Evolutionary conservation across 2,113 vertebrate genomes (phyloP).

Genomic region (Dromaius novaehollandiae): DNA sequence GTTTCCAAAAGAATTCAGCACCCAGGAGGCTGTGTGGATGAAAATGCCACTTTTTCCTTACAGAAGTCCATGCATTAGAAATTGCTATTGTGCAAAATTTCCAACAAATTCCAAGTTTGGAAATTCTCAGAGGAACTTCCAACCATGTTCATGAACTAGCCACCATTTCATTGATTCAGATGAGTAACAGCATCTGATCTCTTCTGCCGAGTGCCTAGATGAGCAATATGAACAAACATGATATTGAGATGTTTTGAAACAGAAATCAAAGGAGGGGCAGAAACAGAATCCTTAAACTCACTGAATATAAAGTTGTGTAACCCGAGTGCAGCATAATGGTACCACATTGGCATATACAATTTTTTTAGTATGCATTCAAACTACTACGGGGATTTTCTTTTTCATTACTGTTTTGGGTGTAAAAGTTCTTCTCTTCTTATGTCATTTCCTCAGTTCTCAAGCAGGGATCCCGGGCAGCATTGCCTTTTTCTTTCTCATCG

Average conservation of each 20-base stretch:
- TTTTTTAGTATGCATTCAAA: background rate
- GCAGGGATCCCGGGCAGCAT: background rate
- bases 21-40: rapidly evolving
- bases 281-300: background rate
- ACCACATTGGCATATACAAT: rapidly evolving
- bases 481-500: background rate
- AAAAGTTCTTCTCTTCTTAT: background rate
- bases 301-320: background rate
- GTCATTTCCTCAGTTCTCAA: background rate
- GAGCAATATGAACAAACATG: rapidly evolving
- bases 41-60: background rate
- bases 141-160: background rate
- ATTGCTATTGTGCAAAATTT: background rate
- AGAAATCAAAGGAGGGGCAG: background rate
- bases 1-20: background rate
- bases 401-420: background rate
- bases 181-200: background rate
- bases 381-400: background rate
- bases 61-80: background rate
- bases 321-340: background rate
- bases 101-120: background rate
- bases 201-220: background rate
- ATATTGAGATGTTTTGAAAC: background rate
- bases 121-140: background rate
- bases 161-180: rapidly evolving